These are phyloP conservation scores for Ctenosaura bakeri DNA, from an alignment of 2,797 vertebrate species.

Conservation along the genomic window DNA sequence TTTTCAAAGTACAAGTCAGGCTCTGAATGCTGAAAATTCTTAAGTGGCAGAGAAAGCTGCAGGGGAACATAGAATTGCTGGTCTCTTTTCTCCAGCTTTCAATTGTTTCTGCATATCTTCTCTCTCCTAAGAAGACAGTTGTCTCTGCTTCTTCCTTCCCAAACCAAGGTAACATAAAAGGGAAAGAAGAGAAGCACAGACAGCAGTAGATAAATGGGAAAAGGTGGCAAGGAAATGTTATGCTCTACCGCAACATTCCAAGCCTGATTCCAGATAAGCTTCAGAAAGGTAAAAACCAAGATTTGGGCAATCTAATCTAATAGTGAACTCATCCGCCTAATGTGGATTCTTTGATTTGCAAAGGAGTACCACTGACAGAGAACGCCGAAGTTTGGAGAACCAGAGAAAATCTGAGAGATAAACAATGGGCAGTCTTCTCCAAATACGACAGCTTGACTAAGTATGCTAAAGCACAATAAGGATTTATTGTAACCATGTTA, in stretches of 20 bases:
- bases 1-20: not conserved
- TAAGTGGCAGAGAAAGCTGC: not conserved
- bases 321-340: too few species aligned
- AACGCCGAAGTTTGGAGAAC: not conserved
- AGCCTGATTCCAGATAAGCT: not conserved
- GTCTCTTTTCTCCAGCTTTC: too few species aligned
- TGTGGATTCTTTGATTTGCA: not conserved
- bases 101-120: too few species aligned
- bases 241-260: not conserved
- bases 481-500: too few species aligned
- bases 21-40: not conserved
- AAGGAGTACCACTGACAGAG: not conserved
- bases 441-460: not conserved
- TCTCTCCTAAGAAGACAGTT: too few species aligned
- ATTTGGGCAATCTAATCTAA: not conserved
- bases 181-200: not conserved
- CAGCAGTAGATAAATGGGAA: not conserved
- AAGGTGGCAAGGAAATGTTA: not conserved
- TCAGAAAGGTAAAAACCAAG: not conserved
- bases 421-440: too few species aligned
- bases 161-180: not conserved
- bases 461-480: not conserved
- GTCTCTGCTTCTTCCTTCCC: too few species aligned
- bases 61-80: not conserved
- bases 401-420: not conserved